These are phyloP conservation scores for Eupithecia tripunctaria DNA, from an alignment of 2,888 invertebrate species.

Conservation along the genomic window DNA sequence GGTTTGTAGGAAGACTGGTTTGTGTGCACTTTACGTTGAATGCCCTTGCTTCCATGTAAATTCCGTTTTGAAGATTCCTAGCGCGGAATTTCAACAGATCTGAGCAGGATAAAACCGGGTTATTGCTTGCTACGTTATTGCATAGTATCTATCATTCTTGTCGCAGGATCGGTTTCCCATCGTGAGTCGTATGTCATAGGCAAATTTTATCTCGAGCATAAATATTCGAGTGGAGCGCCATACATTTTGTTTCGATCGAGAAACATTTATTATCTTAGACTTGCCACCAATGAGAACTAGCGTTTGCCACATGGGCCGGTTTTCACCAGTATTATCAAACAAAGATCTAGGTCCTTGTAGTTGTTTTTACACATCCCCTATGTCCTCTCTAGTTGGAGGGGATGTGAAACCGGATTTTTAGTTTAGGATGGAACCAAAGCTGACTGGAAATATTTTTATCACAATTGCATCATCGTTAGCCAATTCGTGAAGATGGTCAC, in stretches of 20 bases:
- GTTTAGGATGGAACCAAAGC: neutral
- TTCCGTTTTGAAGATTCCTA: slow-evolving; percentile 19
- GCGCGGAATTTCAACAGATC: slow-evolving; percentile 10
- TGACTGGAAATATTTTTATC: neutral
- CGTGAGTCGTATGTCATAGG: slow-evolving; percentile 19
- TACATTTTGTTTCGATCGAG: neutral
- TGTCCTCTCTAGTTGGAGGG: neutral
- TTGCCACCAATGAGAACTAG: neutral
- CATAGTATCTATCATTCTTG: slow-evolving; percentile 27
- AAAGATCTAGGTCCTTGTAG: neutral
- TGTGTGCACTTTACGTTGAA: slow-evolving; percentile 26
- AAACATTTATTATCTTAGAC: neutral
- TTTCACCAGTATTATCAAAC: neutral
- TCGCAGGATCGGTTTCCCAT: slow-evolving; percentile 16
- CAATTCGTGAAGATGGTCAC: neutral
- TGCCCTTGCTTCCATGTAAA: slow-evolving; percentile 12
- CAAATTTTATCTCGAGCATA: slow-evolving; percentile 13
- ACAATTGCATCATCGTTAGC: neutral
- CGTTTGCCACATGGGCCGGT: neutral
- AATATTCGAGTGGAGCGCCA: neutral
- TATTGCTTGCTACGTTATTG: slow-evolving; percentile 25
- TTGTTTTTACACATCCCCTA: neutral
- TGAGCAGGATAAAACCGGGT: slow-evolving; percentile 15
- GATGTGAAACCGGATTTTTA: neutral
- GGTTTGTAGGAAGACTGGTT: slow-evolving; percentile 30